A percentile compares a stretch with the other conserved stretches of the same genome.
These are phyloP conservation scores for Nebria ingens DNA, from an alignment of 1,140 invertebrate genomes.

Conservation along the genomic window DNA sequence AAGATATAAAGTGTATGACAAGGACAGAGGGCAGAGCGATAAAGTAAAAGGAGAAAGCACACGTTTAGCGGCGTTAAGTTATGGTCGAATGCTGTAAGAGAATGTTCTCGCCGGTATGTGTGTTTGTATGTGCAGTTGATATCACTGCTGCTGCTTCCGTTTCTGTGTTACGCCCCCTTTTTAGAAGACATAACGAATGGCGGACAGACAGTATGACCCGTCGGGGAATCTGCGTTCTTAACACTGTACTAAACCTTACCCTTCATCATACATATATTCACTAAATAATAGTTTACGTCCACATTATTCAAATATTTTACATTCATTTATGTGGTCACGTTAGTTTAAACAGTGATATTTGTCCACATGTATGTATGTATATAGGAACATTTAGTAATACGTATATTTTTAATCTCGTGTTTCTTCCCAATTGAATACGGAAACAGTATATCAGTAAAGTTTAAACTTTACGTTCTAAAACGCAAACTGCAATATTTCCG, in stretches of 20 bases:
- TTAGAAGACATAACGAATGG: slow-evolving; percentile 3
- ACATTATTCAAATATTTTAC: too few relatives aligned
- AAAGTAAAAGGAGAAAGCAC: neutral
- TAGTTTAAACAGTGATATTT: too few relatives aligned
- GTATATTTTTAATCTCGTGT: too few relatives aligned
- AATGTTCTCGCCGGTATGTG: neutral
- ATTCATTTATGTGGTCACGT: too few relatives aligned
- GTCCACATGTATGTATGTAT: too few relatives aligned
- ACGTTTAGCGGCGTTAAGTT: neutral
- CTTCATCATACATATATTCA: neutral
- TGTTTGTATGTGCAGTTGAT: neutral
- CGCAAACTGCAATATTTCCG: too few relatives aligned
- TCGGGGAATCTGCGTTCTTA: neutral
- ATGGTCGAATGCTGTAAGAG: slow-evolving; percentile 6
- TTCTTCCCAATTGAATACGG: too few relatives aligned
- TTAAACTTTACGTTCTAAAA: too few relatives aligned
- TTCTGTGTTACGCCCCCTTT: neutral
- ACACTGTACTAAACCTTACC: neutral
- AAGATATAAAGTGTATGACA: neutral
- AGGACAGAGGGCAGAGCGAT: neutral
- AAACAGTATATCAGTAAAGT: too few relatives aligned
- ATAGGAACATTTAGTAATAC: too few relatives aligned
- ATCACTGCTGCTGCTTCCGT: neutral
- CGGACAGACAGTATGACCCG: neutral
- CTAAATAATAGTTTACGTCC: too few relatives aligned